Evolutionary conservation across 2,888 invertebrate species (phyloP), one percentile per base, ranked within the genome.

Genomic region (Agrilus biguttatus): DNA sequence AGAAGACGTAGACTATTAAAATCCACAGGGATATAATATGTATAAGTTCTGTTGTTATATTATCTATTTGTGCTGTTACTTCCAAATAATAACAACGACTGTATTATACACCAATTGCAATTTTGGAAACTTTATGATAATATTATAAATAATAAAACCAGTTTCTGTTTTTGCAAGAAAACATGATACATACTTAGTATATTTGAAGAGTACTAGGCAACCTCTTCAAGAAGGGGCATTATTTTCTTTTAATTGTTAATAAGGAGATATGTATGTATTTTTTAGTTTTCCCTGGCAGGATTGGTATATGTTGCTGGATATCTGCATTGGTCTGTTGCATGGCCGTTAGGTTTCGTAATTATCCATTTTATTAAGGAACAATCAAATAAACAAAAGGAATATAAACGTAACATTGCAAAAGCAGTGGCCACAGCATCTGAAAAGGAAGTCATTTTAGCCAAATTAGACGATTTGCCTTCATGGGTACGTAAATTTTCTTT

Each of bases 401-500:
- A 81, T 51, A 78, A 77, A 51, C 73, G 87, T 49, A 76, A 75
- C 52, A 71, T 85, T 45, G 87, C 88, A 35, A 85, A 88, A 63
- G 76, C 80, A 10, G 77, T 83, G 4, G 86, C 86, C 0, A 58
- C 79, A 54, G 75, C 82, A 1, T 83, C 83, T 40, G 93, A 95
- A 65, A 87, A 88, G 65, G 83, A 86, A 55, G 79, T 91, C 33
- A 83, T 95, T 48, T 70, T 88, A 49, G 90, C 87, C 3, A 73
- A 86, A 57, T 76, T 95, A 41, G 85, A 89, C 60, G 93, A 95
- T 65, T 67, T 95, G 54, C 95, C 95, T 32, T 83, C 92, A 21
- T 95, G 95, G 95, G 93, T 90, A 66, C 72, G 74, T 57, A 35
- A 39, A 23, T 13, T 17, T 14, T 2, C 8, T 13, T 8, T 13